Percentiles rank a stretch among this genome's conserved stretches.
These are phyloP conservation scores for Sphyrna mokarran DNA, from an alignment of 2,113 vertebrate species.

Conservation along the genomic window DNA sequence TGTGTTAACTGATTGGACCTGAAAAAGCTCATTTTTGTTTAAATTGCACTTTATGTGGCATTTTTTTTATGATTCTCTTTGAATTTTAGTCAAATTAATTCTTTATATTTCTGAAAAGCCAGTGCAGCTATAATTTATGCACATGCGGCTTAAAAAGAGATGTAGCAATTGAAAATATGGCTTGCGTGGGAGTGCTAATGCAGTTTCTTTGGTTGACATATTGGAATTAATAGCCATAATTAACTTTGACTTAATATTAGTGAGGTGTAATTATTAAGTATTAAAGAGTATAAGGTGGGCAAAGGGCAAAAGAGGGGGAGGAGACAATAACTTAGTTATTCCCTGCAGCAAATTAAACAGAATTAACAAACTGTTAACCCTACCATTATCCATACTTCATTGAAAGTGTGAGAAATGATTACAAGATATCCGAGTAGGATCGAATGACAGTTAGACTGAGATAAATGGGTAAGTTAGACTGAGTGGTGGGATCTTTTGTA, in stretches of 20 bases:
- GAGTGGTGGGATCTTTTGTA: neutral
- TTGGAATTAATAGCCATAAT: conserved; percentile 29
- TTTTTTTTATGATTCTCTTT: neutral
- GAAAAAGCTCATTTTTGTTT: neutral
- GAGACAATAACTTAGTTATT: neutral
- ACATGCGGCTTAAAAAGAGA: neutral
- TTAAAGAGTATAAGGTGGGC: neutral
- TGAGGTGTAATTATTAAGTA: conserved; percentile 14
- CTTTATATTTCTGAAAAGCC: neutral
- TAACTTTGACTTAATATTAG: conserved; percentile 21
- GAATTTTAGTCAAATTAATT: neutral
- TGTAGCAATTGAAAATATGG: neutral
- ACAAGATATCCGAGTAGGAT: neutral
- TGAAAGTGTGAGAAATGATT: neutral
- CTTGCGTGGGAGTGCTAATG: conserved; percentile 23
- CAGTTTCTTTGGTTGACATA: neutral
- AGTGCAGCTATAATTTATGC: neutral
- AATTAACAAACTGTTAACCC: neutral
- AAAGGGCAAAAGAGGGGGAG: conserved; percentile 14
- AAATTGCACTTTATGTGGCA: neutral
- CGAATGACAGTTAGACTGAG: neutral
- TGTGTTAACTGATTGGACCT: neutral
- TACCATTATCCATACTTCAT: neutral
- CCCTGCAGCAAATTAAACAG: conserved; percentile 20
- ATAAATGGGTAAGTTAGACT: neutral